Evolutionary conservation across 2,888 invertebrate genomes (phyloP).

Genomic region (Cenopis cana): DNA sequence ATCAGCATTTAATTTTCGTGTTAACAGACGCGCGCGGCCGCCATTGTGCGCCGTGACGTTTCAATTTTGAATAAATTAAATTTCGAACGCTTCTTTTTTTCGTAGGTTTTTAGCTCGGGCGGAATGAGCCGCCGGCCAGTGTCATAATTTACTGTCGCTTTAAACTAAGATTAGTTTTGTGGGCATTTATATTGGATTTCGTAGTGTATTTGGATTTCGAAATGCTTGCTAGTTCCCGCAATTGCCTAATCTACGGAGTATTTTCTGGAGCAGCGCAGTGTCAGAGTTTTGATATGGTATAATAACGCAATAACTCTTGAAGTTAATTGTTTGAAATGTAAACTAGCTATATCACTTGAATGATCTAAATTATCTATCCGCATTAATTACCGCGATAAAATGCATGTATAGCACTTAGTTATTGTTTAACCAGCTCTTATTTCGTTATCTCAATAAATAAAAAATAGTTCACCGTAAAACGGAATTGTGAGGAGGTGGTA

Average conservation of each 20-base stretch:
- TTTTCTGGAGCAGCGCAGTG: not conserved
- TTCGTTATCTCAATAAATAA: slow-evolving; percentile 31
- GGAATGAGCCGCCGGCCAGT: slow-evolving; percentile 77
- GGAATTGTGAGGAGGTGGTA: no score
- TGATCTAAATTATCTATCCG: slow-evolving; percentile 3
- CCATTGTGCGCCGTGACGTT: slow-evolving; percentile 83
- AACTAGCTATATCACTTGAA: not conserved
- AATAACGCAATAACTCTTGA: slow-evolving; percentile 7
- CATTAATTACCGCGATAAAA: slow-evolving; percentile 34
- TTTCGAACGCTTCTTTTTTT: slow-evolving; percentile 84
- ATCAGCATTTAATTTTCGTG: slow-evolving; percentile 86
- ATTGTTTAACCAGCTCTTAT: slow-evolving; percentile 44
- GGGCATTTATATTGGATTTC: slow-evolving; percentile 60
- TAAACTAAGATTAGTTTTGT: slow-evolving; percentile 70
- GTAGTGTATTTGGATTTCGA: not conserved
- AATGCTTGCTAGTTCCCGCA: not conserved
- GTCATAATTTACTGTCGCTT: slow-evolving; percentile 79
- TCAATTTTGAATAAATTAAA: slow-evolving; percentile 86
- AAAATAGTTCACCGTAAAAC: not conserved
- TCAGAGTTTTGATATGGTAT: not conserved
- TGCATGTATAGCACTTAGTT: slow-evolving; percentile 39
- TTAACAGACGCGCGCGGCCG: slow-evolving; percentile 77
- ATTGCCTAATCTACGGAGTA: not conserved
- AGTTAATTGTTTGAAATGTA: slow-evolving; percentile 7
- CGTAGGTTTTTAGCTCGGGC: slow-evolving; percentile 66